Percentiles rank a stretch among this genome's conserved stretches.
phyloP scores from a whole-genome alignment of 2,888 invertebrate genomes.

The Gymnosoma rotundatum region DNA sequence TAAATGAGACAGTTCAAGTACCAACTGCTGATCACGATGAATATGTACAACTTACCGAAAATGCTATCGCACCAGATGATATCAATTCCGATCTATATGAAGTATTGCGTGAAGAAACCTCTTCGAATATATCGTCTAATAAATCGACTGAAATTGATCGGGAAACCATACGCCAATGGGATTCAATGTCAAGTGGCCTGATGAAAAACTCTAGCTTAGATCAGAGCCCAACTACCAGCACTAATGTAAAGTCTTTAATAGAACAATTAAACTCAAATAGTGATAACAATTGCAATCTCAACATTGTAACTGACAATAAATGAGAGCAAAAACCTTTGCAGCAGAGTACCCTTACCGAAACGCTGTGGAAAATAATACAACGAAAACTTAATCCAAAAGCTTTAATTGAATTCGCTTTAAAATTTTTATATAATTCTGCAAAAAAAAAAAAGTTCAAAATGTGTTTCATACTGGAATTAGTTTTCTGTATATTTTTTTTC shows the following conservation, averaged over 20 bases:
- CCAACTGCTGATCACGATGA: constrained; percentile 77
- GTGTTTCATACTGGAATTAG: no score
- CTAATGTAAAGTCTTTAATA: constrained; percentile 77
- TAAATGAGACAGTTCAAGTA: constrained; percentile 31
- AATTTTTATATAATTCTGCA: no score
- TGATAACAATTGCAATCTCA: constrained; percentile 72
- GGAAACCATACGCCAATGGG: constrained; percentile 94
- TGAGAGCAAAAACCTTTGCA: constrained; percentile 7
- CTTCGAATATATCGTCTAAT: constrained; percentile 79
- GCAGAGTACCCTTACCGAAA: not conserved
- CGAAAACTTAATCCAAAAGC: not conserved
- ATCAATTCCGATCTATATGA: constrained; percentile 80
- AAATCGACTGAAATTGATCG: constrained; percentile 88
- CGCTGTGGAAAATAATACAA: constrained; percentile 31
- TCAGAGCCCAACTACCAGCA: constrained; percentile 57
- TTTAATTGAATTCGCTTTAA: not conserved
- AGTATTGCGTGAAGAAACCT: constrained; percentile 80
- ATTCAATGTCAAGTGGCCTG: constrained; percentile 92
- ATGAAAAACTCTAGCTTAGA: constrained; percentile 83
- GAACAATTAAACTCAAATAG: constrained; percentile 76
- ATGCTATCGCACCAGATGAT: constrained; percentile 48
- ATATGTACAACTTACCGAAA: constrained; percentile 78
- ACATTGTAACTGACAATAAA: constrained; percentile 35
- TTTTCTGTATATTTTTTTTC: no score
- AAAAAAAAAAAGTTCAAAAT: not conserved